Percentiles rank a stretch among this genome's conserved stretches.
Conservation (phyloP, 1,140 invertebrate genomes). For the Cheumatopsyche charites region DNA sequence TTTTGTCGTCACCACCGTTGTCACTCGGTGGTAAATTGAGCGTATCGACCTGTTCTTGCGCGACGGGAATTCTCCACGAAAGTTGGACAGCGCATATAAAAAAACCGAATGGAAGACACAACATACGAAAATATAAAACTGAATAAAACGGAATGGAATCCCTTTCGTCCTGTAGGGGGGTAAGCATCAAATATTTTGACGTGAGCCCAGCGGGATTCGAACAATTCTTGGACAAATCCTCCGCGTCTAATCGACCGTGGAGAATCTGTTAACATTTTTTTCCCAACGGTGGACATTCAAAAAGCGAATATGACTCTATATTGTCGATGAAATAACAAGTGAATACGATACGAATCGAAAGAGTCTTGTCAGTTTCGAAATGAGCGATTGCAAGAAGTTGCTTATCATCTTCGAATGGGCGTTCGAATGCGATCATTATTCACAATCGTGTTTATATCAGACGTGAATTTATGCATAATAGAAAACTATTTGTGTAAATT, state of each 20-base stretch:
- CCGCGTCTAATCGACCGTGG: constrained; percentile 29
- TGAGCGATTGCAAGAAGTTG: neutral
- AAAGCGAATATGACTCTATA: neutral
- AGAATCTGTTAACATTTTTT: neutral
- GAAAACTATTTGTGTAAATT: too few species aligned
- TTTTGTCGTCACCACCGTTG: neutral
- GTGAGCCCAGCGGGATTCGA: constrained; percentile 28
- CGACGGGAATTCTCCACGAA: constrained; percentile 1
- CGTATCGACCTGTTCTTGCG: constrained; percentile 14
- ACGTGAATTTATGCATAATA: too few species aligned
- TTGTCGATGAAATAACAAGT: neutral
- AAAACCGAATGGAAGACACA: neutral
- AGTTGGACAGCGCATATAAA: neutral
- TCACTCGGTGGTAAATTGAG: constrained; percentile 15
- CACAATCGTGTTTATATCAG: too few species aligned
- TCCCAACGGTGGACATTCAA: neutral
- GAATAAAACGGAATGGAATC: constrained; percentile 4
- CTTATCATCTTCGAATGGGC: too few species aligned
- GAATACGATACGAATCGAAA: neutral
- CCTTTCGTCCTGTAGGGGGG: neutral
- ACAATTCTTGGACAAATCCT: neutral
- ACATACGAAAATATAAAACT: too few species aligned
- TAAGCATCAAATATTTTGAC: constrained; percentile 33
- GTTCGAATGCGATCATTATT: too few species aligned
- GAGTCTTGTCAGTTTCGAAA: neutral